phyloP scores from a whole-genome alignment of 2,888 invertebrate species.

The Corbicula japonica region DNA sequence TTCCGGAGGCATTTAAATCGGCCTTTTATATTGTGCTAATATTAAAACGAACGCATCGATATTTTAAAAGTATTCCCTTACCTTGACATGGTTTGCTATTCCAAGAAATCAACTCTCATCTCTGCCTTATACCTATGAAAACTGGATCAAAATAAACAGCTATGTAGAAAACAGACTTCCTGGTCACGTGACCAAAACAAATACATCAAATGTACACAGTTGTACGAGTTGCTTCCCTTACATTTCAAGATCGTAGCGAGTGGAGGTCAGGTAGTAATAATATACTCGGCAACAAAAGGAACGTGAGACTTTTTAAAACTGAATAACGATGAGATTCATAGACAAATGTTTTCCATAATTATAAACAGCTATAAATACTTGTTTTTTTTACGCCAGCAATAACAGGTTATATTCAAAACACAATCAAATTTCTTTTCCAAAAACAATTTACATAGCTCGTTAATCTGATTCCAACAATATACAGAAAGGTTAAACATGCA shows the following conservation, averaged over 20 bases:
- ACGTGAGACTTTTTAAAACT: too few relatives aligned
- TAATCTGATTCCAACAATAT: too few relatives aligned
- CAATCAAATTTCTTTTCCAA: too few relatives aligned
- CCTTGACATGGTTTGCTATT: constrained; percentile 10
- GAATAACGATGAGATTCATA: too few relatives aligned
- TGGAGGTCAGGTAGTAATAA: neutral
- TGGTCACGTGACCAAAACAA: constrained; percentile 59
- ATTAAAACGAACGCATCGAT: neutral
- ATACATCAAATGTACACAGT: constrained; percentile 1
- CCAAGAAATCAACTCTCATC: constrained; percentile 1
- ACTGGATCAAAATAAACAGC: constrained; percentile 23
- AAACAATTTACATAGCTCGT: too few relatives aligned
- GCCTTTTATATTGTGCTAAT: neutral
- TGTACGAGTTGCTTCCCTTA: constrained; percentile 35
- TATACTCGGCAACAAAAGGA: too few relatives aligned
- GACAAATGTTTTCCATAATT: too few relatives aligned
- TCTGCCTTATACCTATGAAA: constrained; percentile 9
- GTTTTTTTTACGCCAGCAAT: too few relatives aligned
- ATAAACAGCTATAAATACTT: too few relatives aligned
- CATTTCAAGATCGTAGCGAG: neutral
- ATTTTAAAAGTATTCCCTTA: neutral
- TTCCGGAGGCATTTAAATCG: constrained; percentile 4
- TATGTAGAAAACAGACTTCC: constrained; percentile 31
- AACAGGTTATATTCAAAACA: too few relatives aligned
- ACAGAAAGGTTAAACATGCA: too few relatives aligned